Evolutionary conservation across 2,113 vertebrate genomes (phyloP).

Genomic region (Oreochromis aureus): DNA sequence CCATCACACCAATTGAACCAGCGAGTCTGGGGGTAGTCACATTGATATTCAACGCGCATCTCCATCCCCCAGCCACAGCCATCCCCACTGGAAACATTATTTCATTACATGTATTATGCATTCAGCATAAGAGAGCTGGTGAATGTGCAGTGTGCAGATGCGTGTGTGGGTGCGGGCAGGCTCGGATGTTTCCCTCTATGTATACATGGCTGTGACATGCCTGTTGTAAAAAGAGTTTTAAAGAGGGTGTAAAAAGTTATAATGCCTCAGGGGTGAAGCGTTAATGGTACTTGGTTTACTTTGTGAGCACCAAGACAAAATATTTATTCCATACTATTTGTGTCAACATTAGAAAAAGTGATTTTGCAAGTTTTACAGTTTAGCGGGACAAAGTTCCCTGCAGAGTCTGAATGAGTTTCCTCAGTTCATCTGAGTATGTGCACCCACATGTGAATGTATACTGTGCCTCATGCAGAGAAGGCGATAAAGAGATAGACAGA

Average conservation of each 20-base stretch:
- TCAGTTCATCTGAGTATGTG: neutral
- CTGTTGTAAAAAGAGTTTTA: constrained; percentile 63
- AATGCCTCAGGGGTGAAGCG: constrained; percentile 48
- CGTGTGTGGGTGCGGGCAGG: constrained; percentile 49
- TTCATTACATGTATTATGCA: constrained; percentile 81
- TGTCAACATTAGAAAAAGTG: constrained; percentile 46
- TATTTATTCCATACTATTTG: constrained; percentile 58
- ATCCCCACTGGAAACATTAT: constrained; percentile 78
- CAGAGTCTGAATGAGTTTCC: constrained; percentile 25
- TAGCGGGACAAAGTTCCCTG: constrained; percentile 25
- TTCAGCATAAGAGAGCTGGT: constrained; percentile 67
- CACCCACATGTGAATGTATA: constrained; percentile 6
- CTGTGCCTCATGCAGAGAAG: constrained; percentile 20
- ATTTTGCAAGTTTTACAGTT: constrained; percentile 27
- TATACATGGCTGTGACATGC: constrained; percentile 64
- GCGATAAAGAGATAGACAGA: constrained; percentile 18
- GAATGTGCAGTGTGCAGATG: constrained; percentile 52
- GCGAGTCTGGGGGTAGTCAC: constrained; percentile 58
- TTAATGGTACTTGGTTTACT: constrained; percentile 64
- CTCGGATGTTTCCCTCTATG: constrained; percentile 59
- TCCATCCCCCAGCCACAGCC: constrained; percentile 67
- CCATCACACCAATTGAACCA: constrained; percentile 71
- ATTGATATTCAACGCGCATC: constrained; percentile 74
- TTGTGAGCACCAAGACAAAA: constrained; percentile 55
- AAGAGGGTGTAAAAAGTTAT: constrained; percentile 53